Percentiles rank a stretch among this genome's conserved stretches.
These are phyloP conservation scores for Engraulis encrasicolus DNA, from an alignment of 2,113 vertebrate genomes.

Conservation along the genomic window DNA sequence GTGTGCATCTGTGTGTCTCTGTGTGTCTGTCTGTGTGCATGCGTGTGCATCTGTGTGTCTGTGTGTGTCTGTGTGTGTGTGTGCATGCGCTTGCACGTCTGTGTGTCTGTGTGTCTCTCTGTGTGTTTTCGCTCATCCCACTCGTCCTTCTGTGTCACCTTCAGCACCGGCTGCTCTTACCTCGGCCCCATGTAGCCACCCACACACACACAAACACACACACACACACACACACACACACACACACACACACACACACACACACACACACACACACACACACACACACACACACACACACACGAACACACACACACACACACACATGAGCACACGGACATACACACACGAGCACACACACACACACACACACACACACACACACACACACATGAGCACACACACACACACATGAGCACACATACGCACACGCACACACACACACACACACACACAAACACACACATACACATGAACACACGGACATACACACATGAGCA, in stretches of 20 bases:
- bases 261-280: neutral
- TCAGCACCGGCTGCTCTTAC: neutral
- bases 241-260: no score
- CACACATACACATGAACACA: no score
- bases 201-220: neutral
- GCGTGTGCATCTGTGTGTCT: neutral
- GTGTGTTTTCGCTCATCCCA: neutral
- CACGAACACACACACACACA: neutral
- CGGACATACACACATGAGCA: no score
- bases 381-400: neutral
- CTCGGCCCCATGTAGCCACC: neutral
- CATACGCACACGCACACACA: no score
- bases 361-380: neutral
- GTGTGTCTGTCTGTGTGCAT: neutral
- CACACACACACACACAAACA: no score
- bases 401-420: neutral
- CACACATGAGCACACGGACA: no score
- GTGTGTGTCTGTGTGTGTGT: neutral
- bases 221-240: neutral
- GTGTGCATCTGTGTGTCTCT: neutral
- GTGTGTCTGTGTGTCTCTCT: constrained; percentile 5
- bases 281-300: neutral
- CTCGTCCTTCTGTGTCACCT: neutral
- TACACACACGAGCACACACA: no score
- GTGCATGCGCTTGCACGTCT: neutral